These are phyloP conservation scores for Orbicella faveolata DNA, from an alignment of 64 coral and sea anemone genomes.

Conservation along the genomic window DNA sequence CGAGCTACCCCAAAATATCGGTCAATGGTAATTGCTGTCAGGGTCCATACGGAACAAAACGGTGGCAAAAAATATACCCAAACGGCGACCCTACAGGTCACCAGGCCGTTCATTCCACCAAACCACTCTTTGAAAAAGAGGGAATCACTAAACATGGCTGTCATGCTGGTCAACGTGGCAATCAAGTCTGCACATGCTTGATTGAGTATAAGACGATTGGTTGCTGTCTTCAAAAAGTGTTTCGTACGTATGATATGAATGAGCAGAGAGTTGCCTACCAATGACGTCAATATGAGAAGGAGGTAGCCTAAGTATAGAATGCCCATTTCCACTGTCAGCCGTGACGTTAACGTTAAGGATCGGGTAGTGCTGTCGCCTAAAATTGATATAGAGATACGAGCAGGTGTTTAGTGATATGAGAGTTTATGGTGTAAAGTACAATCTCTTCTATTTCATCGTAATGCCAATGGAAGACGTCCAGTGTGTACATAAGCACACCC, in stretches of 20 bases:
- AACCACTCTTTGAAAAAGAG: background rate
- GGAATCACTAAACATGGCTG: background rate
- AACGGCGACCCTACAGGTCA: background rate
- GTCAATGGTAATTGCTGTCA: background rate
- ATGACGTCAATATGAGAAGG: background rate
- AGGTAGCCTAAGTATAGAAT: background rate
- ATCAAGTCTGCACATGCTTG: background rate
- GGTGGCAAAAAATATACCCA: background rate
- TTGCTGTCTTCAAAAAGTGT: background rate
- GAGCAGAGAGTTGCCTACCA: background rate
- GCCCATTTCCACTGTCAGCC: background rate
- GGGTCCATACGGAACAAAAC: background rate
- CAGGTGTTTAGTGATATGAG: no score
- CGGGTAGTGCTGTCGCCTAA: background rate
- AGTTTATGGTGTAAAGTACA: no score
- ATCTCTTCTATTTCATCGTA: no score
- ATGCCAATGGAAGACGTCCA: no score
- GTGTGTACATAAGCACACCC: no score
- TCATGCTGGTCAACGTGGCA: background rate
- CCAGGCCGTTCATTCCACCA: background rate
- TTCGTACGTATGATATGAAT: conserved; percentile 1
- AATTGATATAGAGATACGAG: background rate
- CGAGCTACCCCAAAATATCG: background rate
- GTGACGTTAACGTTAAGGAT: background rate
- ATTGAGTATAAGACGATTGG: conserved; percentile 8